Evolutionary conservation across 1,140 invertebrate species (phyloP).

Genomic region (Dreissena rostriformis): DNA sequence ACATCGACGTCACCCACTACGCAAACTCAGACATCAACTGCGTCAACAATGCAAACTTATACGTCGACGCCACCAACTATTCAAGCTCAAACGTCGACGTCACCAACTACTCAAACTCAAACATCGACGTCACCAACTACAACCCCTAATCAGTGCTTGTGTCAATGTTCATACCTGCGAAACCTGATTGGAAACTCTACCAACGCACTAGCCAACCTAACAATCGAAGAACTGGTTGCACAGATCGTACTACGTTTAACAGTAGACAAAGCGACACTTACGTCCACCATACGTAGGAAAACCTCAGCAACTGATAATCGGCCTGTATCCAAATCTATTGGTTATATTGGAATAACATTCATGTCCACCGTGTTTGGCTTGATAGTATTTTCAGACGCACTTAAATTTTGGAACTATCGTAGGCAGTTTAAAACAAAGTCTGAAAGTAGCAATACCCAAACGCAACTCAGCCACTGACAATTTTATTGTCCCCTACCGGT

Average conservation of each 20-base stretch:
- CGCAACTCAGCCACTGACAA: too few species aligned
- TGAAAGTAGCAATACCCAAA: too few species aligned
- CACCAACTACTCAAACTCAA: background rate
- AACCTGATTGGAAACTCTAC: background rate
- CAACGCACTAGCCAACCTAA: slow-evolving; percentile 5
- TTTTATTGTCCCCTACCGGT: too few species aligned
- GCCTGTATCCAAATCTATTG: slow-evolving; percentile 19
- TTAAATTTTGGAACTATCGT: slow-evolving; percentile 16
- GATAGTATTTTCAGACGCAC: slow-evolving; percentile 27
- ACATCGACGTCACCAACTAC: background rate
- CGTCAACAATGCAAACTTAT: background rate
- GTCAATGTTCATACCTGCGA: background rate
- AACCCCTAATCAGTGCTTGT: background rate
- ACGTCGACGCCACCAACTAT: background rate
- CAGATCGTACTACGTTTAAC: background rate
- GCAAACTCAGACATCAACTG: background rate
- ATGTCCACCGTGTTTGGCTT: slow-evolving; percentile 20
- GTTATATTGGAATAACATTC: slow-evolving; percentile 27
- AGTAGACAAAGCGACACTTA: slow-evolving; percentile 22
- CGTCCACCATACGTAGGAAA: slow-evolving; percentile 19
- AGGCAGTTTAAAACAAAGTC: too few species aligned
- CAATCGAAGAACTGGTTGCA: slow-evolving; percentile 38
- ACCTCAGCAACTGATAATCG: slow-evolving; percentile 32
- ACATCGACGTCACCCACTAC: background rate
- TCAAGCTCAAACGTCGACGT: background rate